A percentile compares a stretch with the other conserved stretches of the same genome.
phyloP scores from a whole-genome alignment of 2,797 vertebrate species.

The Hyperoplus lanceolatus region DNA sequence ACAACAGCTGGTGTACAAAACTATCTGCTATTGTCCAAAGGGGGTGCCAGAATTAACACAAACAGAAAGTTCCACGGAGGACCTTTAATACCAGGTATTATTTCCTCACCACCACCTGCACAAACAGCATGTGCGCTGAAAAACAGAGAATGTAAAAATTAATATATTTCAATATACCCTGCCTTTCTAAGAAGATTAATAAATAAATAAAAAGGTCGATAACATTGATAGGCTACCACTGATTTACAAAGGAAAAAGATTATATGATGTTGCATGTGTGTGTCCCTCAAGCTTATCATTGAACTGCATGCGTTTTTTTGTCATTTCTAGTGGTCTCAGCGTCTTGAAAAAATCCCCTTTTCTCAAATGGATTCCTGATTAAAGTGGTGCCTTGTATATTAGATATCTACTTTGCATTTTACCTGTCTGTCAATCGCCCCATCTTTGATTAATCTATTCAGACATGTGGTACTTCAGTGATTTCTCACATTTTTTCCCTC shows the following conservation, averaged over 20 bases:
- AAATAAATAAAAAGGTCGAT: neutral
- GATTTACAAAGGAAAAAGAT: neutral
- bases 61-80: no score
- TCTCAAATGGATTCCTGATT: neutral
- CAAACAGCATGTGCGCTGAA: no score
- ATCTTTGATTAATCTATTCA: constrained; percentile 32
- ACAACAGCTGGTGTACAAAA: no score
- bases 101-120: no score
- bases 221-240: neutral
- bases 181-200: neutral
- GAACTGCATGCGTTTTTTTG: neutral
- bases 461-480: neutral
- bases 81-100: no score
- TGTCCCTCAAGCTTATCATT: neutral
- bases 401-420: constrained; percentile 13
- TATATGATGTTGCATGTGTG: neutral
- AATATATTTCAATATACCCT: no score
- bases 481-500: neutral
- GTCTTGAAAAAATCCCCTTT: neutral
- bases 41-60: no score
- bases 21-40: no score
- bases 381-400: constrained; percentile 17
- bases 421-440: constrained; percentile 9
- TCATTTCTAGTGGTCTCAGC: neutral
- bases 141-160: no score